Conservation (phyloP, 2,888 invertebrate species). For the Pandemis heparana region DNA sequence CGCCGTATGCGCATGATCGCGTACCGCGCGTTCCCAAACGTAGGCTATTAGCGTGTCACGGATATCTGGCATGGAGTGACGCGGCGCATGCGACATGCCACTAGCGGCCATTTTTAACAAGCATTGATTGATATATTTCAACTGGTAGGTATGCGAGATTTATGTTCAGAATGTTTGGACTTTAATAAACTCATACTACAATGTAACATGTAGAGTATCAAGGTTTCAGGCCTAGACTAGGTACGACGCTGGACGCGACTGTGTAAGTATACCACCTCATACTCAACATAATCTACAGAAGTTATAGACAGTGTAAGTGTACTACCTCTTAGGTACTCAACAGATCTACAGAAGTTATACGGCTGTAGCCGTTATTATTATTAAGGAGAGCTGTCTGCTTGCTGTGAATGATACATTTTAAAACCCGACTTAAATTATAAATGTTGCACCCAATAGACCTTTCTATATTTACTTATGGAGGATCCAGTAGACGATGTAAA, state of each 20-base stretch:
- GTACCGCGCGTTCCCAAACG: slow-evolving; percentile 26
- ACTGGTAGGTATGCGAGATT: slow-evolving; percentile 10
- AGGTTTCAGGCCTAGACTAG: neutral
- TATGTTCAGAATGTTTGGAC: slow-evolving; percentile 27
- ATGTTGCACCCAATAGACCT: neutral
- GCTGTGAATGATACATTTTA: no score
- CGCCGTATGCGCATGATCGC: slow-evolving; percentile 12
- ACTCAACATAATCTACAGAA: no score
- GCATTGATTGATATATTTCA: slow-evolving; percentile 32
- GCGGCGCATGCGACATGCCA: slow-evolving; percentile 25
- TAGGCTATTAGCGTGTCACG: slow-evolving; percentile 38
- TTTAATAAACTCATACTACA: slow-evolving; percentile 19
- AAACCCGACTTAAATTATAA: neutral
- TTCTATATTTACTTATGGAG: neutral
- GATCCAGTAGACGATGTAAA: neutral
- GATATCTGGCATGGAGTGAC: slow-evolving; percentile 32
- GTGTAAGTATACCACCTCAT: neutral
- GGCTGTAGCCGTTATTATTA: no score
- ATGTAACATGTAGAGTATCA: neutral
- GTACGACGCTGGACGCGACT: neutral
- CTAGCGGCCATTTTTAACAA: slow-evolving; percentile 10
- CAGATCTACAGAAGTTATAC: no score
- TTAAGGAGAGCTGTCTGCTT: no score
- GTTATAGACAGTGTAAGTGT: neutral
- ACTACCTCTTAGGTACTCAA: no score